Evolutionary conservation across 2,113 vertebrate species (phyloP).

Genomic region (Tor tambroides): DNA sequence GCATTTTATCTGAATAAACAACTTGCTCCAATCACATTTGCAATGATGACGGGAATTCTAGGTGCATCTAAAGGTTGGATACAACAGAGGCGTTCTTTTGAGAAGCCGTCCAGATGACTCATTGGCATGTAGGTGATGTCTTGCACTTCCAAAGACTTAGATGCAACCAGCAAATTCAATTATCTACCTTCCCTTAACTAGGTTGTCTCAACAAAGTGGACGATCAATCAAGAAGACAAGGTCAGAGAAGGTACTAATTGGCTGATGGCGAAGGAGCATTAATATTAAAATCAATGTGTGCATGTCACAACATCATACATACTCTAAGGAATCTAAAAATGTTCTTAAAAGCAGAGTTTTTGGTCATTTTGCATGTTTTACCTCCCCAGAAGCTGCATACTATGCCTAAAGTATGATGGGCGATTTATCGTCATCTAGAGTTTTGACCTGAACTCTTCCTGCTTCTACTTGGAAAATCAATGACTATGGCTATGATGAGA

Average conservation of each 20-base stretch:
- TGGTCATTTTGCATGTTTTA: background rate
- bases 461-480: background rate
- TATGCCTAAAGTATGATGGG: background rate
- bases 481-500: background rate
- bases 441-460: background rate
- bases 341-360: background rate
- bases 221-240: slow-evolving; percentile 13
- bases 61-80: background rate
- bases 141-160: background rate
- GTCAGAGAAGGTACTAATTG: background rate
- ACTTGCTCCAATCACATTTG: background rate
- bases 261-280: background rate
- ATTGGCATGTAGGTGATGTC: background rate
- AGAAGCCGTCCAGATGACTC: background rate
- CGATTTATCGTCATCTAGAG: background rate
- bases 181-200: slow-evolving; percentile 7
- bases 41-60: background rate
- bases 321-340: background rate
- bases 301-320: too few relatives aligned
- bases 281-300: background rate
- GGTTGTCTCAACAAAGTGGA: slow-evolving; percentile 6
- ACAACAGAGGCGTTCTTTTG: background rate
- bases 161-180: background rate
- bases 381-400: background rate
- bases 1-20: background rate